phyloP scores from a whole-genome alignment of 2,797 vertebrate species.

The Rhincodon typus region DNA sequence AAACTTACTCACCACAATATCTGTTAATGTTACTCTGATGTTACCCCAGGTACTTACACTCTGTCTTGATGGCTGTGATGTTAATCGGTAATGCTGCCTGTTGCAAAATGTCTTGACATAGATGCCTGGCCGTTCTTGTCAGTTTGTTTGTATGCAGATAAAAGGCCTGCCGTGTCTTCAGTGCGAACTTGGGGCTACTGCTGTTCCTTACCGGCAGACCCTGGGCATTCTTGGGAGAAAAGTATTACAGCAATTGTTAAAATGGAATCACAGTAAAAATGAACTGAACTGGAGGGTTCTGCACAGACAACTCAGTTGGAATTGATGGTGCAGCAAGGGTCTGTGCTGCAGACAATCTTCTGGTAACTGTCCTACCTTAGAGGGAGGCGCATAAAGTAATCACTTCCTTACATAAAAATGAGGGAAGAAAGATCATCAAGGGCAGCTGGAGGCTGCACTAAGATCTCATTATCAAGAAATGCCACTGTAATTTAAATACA shows the following conservation, averaged over 20 bases:
- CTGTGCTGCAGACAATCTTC: neutral
- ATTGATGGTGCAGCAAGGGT: no score
- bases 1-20: neutral
- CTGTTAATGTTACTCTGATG: neutral
- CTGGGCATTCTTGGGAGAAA: constrained; percentile 73
- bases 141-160: constrained; percentile 84
- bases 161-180: constrained; percentile 95
- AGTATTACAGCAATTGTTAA: constrained; percentile 37
- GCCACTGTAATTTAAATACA: neutral
- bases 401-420: neutral
- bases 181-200: constrained; percentile 90
- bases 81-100: constrained; percentile 83
- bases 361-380: neutral
- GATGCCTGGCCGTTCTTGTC: constrained; percentile 75
- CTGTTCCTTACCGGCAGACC: constrained; percentile 77
- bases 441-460: neutral
- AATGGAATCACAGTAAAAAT: neutral
- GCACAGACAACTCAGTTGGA: neutral
- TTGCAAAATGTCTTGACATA: constrained; percentile 86
- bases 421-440: neutral
- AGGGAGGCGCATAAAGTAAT: neutral
- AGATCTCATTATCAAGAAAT: neutral
- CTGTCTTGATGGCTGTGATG: constrained; percentile 88
- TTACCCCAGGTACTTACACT: constrained; percentile 69
- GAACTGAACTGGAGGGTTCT: neutral